phyloP scores from a whole-genome alignment of 2,113 vertebrate genomes.

The Brachypodius melanocephalos region DNA sequence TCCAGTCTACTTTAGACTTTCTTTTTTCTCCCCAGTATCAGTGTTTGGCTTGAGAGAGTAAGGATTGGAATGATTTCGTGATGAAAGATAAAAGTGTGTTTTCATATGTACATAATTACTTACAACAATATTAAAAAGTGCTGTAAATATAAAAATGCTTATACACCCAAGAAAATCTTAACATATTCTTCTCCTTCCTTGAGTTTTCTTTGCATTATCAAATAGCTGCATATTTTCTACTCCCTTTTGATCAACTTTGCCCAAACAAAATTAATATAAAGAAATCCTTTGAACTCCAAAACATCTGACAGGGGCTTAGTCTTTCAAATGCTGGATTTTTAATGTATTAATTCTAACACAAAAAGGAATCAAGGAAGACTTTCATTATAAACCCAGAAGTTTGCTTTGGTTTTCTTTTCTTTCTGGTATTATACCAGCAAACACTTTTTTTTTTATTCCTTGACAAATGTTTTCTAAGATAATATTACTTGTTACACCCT shows the following conservation, averaged over 20 bases:
- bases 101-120: neutral
- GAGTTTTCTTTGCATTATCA: conserved; percentile 11
- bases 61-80: neutral
- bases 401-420: neutral
- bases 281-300: neutral
- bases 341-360: neutral
- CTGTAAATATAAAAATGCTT: neutral
- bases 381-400: neutral
- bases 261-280: conserved; percentile 15
- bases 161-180: neutral
- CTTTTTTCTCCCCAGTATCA: neutral
- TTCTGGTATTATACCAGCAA: neutral
- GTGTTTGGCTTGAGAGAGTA: neutral
- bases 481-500: neutral
- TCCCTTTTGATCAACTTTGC: neutral
- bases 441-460: neutral
- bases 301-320: neutral
- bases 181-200: neutral
- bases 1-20: neutral
- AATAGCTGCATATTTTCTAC: neutral
- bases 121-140: neutral
- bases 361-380: neutral
- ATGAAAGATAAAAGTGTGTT: neutral
- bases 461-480: conserved; percentile 28
- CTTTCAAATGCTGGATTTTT: neutral